Base-by-base conservation (phyloP, 2,888 invertebrate genomes). In the Crocallis elinguaria region DNA sequence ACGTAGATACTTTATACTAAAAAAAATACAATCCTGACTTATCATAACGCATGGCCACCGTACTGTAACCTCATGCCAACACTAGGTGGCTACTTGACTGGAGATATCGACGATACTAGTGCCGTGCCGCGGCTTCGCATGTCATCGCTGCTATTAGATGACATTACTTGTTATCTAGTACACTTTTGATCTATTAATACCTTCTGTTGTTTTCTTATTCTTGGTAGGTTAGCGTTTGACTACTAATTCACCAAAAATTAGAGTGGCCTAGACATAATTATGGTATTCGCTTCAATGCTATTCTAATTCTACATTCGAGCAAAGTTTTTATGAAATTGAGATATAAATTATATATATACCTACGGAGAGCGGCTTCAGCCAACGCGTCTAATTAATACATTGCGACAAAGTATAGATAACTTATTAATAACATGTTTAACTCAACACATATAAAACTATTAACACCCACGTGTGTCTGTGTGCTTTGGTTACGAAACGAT, bases 61-160 rank as follows among this genome's bases (percentile, higher is more conserved):
- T 36, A 49, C 35, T 32, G 53, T 65, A 66, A 60, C 66, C 68
- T 54, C 43, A 48, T 66, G 62, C 64, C 66, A 65, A 64, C 66
- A 66, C 53, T 57, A 61, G 56, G 62, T 62, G 58, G 52, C 62
- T 62, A 66, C 66, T 72, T 51, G 62, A 66, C 50, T 57, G 1
- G 35, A n/a, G 50, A 53, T 49, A 65, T 64, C 62, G 69, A 57
- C 41, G 7, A 43, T 33, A 55, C 57, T 51, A 53, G 60, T 32
- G 48, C 42, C 49, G 45, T 55, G 7, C 5, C 12, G 5, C 12
- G 39, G 39, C 8, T 16, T 29, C 38, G n/a, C 38, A 16, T 16
- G 37, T 13, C n/a, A 8, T 23, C 16, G 25, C 27, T 14, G 27
- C n/a, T 27, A 39, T 16, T 39, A 27, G 1, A 1, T 2, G 29